Evolutionary conservation across 2,888 invertebrate species (phyloP).

Genomic region (Troides helena): DNA sequence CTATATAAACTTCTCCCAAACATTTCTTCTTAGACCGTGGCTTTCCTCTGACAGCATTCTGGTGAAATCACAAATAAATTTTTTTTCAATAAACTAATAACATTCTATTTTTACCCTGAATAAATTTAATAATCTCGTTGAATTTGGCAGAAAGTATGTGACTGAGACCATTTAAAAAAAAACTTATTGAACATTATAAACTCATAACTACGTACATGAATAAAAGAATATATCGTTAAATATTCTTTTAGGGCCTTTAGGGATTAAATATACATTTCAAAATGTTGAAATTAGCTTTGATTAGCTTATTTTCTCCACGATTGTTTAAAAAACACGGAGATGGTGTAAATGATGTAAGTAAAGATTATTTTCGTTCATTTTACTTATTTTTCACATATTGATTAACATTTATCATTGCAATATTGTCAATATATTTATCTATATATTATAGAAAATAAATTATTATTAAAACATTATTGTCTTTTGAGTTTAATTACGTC

Average conservation of each 20-base stretch:
- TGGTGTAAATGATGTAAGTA: conserved; percentile 73
- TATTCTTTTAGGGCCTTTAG: neutral
- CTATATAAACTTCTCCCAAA: no score
- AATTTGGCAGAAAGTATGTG: neutral
- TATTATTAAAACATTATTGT: no score
- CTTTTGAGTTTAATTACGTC: no score
- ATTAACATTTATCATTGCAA: no score
- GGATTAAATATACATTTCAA: conserved; percentile 7
- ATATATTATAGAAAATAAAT: no score
- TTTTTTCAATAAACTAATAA: no score
- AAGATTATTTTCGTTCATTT: neutral
- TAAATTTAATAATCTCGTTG: neutral
- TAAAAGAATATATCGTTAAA: neutral
- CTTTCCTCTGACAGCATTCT: no score
- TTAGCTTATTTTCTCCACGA: conserved; percentile 85
- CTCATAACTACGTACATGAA: neutral
- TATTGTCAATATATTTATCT: no score
- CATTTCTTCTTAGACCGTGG: no score
- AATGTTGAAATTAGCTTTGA: conserved; percentile 76
- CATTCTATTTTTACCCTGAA: neutral
- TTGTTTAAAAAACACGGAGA: conserved; percentile 85
- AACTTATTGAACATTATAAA: neutral
- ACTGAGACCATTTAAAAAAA: neutral
- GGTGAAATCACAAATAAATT: no score
- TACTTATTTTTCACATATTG: neutral